These are phyloP conservation scores for Phenganax stokvisi DNA, from an alignment of 92 coral and sea anemone species.

Conservation along the genomic window DNA sequence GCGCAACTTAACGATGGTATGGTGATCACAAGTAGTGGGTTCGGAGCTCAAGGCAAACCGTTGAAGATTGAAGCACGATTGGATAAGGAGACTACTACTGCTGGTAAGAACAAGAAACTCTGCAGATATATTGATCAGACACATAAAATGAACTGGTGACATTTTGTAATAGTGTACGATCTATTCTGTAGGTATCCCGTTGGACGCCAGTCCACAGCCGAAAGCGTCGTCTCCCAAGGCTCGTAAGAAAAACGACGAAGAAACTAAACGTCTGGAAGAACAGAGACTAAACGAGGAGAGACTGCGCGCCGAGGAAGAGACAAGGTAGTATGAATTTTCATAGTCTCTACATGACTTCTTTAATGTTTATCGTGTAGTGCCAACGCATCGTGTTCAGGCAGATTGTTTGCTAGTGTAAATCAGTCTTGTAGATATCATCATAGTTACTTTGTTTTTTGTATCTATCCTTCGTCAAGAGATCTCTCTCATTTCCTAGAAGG, in stretches of 20 bases:
- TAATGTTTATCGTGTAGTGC: not conserved
- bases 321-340: not conserved
- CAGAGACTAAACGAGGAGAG: slow-evolving; percentile 18
- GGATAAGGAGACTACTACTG: slow-evolving; percentile 28
- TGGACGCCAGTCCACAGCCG: slow-evolving; percentile 87
- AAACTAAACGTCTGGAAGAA: slow-evolving; percentile 52
- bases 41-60: slow-evolving; percentile 67
- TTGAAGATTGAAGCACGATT: slow-evolving; percentile 41
- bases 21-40: slow-evolving; percentile 79
- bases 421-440: too few species aligned
- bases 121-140: too few species aligned
- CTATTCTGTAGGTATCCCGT: slow-evolving; percentile 43
- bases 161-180: not conserved
- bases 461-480: too few species aligned
- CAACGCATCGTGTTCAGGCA: too few species aligned
- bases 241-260: slow-evolving; percentile 84
- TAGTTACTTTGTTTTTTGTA: too few species aligned
- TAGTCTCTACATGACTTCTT: not conserved
- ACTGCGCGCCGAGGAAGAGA: slow-evolving; percentile 12
- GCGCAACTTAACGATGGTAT: slow-evolving; percentile 94
- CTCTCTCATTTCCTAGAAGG: slow-evolving; percentile 16
- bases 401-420: too few species aligned
- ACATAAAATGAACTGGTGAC: not conserved
- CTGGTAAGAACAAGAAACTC: too few species aligned
- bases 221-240: slow-evolving; percentile 84